phyloP scores from a whole-genome alignment of 2,888 invertebrate species.

The Agrotis clavis region DNA sequence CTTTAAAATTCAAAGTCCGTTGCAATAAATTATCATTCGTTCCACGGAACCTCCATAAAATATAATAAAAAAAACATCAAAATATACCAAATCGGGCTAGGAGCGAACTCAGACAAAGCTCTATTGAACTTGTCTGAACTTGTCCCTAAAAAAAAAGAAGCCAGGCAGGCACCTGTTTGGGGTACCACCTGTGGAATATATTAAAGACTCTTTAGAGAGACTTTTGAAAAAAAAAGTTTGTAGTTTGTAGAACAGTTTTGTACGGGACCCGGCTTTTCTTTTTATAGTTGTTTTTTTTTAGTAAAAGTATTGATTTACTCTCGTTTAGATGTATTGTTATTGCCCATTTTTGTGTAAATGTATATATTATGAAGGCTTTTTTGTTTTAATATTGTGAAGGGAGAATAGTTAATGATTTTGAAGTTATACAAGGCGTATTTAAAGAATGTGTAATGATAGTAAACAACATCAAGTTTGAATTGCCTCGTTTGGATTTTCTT shows the following conservation, averaged over 20 bases:
- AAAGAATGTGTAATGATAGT: not conserved
- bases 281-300: conserved; percentile 40
- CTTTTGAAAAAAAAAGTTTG: conserved; percentile 56
- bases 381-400: conserved; percentile 43
- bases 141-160: conserved; percentile 72
- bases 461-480: conserved; percentile 10
- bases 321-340: conserved; percentile 65
- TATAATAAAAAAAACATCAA: conserved; percentile 69
- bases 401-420: conserved; percentile 33
- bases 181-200: conserved; percentile 86
- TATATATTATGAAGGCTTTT: conserved; percentile 38
- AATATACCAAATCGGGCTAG: conserved; percentile 80
- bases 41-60: conserved; percentile 65
- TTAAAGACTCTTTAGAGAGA: conserved; percentile 69
- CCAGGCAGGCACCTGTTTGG: conserved; percentile 82
- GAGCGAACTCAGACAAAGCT: conserved; percentile 80
- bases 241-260: conserved; percentile 62
- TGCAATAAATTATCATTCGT: conserved; percentile 84
- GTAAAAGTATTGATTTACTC: conserved; percentile 67
- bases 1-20: conserved; percentile 72
- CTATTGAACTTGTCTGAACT: conserved; percentile 87
- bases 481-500: not conserved
- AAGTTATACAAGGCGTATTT: conserved; percentile 18
- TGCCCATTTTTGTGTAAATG: conserved; percentile 62
- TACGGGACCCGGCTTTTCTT: conserved; percentile 53